A percentile compares a stretch with the other conserved stretches of the same genome.
Conservation (phyloP, 2,113 vertebrate genomes). For the Heterocephalus glaber region DNA sequence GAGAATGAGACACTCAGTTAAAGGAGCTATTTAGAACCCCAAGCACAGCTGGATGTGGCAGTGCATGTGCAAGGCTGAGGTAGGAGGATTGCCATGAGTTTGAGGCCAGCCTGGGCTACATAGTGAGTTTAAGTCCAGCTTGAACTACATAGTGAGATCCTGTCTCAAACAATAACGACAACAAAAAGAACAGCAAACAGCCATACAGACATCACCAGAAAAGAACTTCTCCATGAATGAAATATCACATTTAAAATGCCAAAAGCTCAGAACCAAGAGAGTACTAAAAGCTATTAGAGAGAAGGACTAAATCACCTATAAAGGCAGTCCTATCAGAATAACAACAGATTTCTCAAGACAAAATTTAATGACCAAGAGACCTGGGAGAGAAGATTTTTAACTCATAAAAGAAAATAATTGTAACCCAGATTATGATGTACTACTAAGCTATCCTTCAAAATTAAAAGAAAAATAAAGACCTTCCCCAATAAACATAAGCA, state of each 20-base stretch:
- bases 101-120: neutral
- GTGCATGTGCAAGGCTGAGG: neutral
- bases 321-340: neutral
- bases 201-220: neutral
- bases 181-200: no score
- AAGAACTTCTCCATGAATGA: neutral
- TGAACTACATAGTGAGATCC: no score
- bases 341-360: neutral
- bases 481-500: neutral
- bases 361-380: neutral
- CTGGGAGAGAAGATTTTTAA: neutral
- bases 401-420: neutral
- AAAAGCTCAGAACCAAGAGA: neutral
- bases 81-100: neutral
- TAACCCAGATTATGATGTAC: neutral
- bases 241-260: neutral
- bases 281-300: neutral
- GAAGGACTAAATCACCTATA: neutral
- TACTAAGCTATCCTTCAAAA: neutral
- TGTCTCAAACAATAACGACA: no score
- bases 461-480: neutral
- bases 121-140: neutral
- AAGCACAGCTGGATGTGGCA: neutral
- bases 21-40: neutral
- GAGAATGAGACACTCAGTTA: neutral